Conservation (phyloP, 2,113 vertebrate genomes). For the Cryptotis parvus region DNA sequence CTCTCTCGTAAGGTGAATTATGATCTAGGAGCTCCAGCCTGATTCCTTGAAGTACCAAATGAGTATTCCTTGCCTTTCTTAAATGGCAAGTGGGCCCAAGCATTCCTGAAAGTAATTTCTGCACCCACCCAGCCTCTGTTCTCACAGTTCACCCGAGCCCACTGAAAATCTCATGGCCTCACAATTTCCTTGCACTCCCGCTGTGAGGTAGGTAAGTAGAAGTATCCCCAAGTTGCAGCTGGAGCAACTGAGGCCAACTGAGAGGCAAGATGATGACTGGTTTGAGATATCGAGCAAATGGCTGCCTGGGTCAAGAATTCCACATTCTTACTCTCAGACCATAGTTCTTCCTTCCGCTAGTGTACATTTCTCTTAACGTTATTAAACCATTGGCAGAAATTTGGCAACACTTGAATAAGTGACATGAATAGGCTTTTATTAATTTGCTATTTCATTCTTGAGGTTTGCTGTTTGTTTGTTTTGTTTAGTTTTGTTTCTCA, state of each 20-base stretch:
- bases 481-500: conserved; percentile 45
- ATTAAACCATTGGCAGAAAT: conserved; percentile 18
- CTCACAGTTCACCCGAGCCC: conserved; percentile 4
- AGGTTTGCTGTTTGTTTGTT: conserved; percentile 18
- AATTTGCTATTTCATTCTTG: neutral
- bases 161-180: conserved; percentile 50
- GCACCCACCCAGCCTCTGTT: neutral
- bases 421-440: conserved; percentile 23
- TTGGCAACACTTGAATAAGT: conserved; percentile 56
- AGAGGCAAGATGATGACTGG: conserved; percentile 53
- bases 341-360: conserved; percentile 18
- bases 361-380: neutral
- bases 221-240: conserved; percentile 68
- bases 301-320: conserved; percentile 15
- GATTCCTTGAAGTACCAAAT: neutral
- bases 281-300: conserved; percentile 43
- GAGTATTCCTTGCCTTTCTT: neutral
- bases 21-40: conserved; percentile 47
- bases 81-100: neutral
- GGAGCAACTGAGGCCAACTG: conserved; percentile 74
- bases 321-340: neutral
- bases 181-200: conserved; percentile 51
- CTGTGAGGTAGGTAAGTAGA: conserved; percentile 82
- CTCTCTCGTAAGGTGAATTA: neutral
- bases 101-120: neutral